Conservation (phyloP, 2,113 vertebrate species). For the Athene cunicularia region DNA sequence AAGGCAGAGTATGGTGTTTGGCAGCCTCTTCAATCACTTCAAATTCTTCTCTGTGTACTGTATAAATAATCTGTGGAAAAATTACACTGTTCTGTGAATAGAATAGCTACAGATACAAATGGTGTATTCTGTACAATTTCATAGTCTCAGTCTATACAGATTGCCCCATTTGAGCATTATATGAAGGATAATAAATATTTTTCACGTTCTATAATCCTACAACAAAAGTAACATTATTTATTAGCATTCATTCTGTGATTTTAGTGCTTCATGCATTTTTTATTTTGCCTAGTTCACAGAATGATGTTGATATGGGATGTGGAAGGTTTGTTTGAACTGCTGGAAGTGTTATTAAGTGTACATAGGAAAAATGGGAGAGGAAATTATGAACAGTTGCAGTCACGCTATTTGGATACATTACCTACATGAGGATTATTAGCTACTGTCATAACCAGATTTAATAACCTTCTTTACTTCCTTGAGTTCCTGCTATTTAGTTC, state of each 20-base stretch:
- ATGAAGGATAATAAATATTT: constrained; percentile 31
- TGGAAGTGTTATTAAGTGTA: neutral
- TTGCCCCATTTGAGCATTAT: neutral
- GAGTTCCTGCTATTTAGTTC: constrained; percentile 9
- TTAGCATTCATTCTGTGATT: constrained; percentile 7
- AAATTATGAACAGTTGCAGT: neutral
- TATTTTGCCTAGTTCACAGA: neutral
- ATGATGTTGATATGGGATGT: neutral
- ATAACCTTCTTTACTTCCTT: constrained; percentile 33
- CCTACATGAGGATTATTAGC: neutral
- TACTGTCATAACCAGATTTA: neutral
- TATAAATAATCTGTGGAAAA: constrained; percentile 57
- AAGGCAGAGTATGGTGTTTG: constrained; percentile 42
- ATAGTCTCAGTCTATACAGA: neutral
- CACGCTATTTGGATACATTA: neutral
- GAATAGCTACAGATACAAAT: constrained; percentile 16
- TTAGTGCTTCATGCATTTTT: constrained; percentile 5
- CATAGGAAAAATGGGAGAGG: neutral
- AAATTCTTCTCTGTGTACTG: constrained; percentile 27
- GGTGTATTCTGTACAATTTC: neutral
- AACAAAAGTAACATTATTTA: neutral
- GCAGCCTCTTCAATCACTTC: constrained; percentile 59
- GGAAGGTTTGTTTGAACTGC: neutral
- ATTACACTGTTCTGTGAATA: constrained; percentile 1
- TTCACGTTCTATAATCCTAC: neutral